Evolutionary conservation across 2,113 vertebrate species (phyloP), one percentile per base, ranked within the genome.

Genomic region (Tautogolabrus adspersus): DNA sequence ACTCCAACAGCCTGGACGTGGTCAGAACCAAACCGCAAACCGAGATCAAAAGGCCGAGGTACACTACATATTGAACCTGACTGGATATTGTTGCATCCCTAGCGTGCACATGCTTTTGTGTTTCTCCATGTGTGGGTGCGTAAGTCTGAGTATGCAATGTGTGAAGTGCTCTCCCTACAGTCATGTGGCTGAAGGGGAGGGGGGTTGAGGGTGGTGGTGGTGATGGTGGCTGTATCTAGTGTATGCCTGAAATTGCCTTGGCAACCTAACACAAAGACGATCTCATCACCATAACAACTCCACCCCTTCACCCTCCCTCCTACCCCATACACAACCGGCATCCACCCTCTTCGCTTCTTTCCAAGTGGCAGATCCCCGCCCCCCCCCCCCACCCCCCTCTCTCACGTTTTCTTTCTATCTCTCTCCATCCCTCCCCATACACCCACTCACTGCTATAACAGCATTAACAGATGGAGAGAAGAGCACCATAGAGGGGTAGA

Each of bases 271-370:
- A 93, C 90, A 93, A 93, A 92, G 86, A 93, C 80, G 86, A 90
- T 88, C 88, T 87, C 85, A 93, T 93, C 47, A 69, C 92, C 92
- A 93, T 94, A 94, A 94, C 91, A 93, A 94, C 92, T 21, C 77
- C 30, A 57, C 62, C 70, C 78, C 89, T 55, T 74, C 77, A 52
- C 58, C 73, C n/a, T 60, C 57, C 62, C 18, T 38, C 62, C 70
- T 66, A 8, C 13, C 59, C 61, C 57, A 40, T 40, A 38, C 62
- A 71, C 30, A 2, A 49, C 46, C 8, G 10, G 54, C 46, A 72
- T 66, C 66, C 60, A 67, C 62, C 51, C 73, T 72, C 66, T 60
- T 55, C 55, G 51, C 64, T 57, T 73, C 70, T 22, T 72, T 72
- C 83, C 77, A 80, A 85, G 86, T 87, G 79, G 49, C 70, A 82